Evolutionary conservation across 1,140 invertebrate genomes (phyloP).

Genomic region (Drosophila nannoptera): DNA sequence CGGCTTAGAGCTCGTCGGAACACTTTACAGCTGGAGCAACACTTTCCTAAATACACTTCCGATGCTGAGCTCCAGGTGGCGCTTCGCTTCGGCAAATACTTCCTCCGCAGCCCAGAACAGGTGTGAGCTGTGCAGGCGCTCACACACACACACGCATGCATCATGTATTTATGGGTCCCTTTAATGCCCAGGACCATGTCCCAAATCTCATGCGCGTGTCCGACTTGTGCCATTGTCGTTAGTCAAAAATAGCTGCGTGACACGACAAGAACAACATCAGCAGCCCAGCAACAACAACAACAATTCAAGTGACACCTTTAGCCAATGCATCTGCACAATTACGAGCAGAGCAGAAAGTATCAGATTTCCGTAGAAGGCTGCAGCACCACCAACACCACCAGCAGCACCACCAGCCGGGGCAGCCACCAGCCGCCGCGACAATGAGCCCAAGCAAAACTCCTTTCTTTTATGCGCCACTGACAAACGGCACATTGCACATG

Average conservation of each 20-base stretch:
- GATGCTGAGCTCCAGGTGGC: conserved; percentile 1
- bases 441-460: conserved; percentile 61
- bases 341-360: conserved; percentile 63
- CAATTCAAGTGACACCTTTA: conserved; percentile 73
- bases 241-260: conserved; percentile 58
- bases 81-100: conserved; percentile 9
- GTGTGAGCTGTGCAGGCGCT: conserved; percentile 19
- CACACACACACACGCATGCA: background rate
- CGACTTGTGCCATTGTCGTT: conserved; percentile 68
- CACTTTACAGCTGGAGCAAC: conserved; percentile 20
- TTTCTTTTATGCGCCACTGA: conserved; percentile 77
- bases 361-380: conserved; percentile 68
- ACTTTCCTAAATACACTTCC: conserved; percentile 10
- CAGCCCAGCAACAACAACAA: conserved; percentile 24
- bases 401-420: conserved; percentile 15
- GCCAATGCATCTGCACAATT: conserved; percentile 74
- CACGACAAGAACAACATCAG: conserved; percentile 42
- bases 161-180: background rate
- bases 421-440: conserved; percentile 44
- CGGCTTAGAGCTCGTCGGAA: background rate
- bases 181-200: conserved; percentile 2
- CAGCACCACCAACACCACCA: conserved; percentile 18
- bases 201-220: conserved; percentile 64
- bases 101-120: conserved; percentile 18
- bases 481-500: conserved; percentile 75